Conservation (phyloP, 2,113 vertebrate species). For the Zingel zingel region DNA sequence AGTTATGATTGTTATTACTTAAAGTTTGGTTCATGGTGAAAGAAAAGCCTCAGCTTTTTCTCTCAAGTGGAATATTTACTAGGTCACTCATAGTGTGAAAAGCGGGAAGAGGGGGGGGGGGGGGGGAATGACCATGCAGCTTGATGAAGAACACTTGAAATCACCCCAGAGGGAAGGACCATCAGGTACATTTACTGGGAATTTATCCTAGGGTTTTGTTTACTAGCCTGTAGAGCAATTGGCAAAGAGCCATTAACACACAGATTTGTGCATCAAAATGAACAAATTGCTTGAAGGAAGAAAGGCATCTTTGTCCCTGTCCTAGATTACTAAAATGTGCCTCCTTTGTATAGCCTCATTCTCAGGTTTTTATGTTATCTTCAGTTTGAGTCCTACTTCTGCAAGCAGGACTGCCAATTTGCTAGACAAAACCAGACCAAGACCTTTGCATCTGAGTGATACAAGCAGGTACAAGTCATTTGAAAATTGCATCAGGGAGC, state of each 20-base stretch:
- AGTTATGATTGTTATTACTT: not conserved
- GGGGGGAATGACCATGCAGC: slow-evolving; percentile 25
- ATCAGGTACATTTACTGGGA: slow-evolving; percentile 49
- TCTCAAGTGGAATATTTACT: slow-evolving; percentile 27
- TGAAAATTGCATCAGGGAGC: slow-evolving; percentile 36
- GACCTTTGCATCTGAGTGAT: slow-evolving; percentile 31
- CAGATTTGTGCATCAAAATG: slow-evolving; percentile 39
- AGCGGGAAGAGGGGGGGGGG: not conserved
- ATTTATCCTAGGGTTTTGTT: slow-evolving; percentile 49
- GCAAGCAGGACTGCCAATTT: slow-evolving; percentile 18
- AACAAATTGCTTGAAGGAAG: slow-evolving; percentile 62
- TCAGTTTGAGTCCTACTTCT: slow-evolving; percentile 25
- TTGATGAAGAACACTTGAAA: slow-evolving; percentile 65
- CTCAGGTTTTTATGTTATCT: slow-evolving; percentile 24
- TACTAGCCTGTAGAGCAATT: slow-evolving; percentile 45
- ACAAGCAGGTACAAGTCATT: slow-evolving; percentile 29
- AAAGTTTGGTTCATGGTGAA: slow-evolving; percentile 16
- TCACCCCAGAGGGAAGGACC: slow-evolving; percentile 47
- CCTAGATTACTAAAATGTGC: slow-evolving; percentile 47
- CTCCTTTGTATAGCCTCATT: slow-evolving; percentile 37
- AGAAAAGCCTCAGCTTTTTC: not conserved
- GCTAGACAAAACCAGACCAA: slow-evolving; percentile 13
- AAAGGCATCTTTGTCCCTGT: slow-evolving; percentile 50
- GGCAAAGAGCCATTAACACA: slow-evolving; percentile 43
- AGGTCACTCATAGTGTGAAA: slow-evolving; percentile 60